phyloP scores from a whole-genome alignment of 2,888 invertebrate genomes.

The Lissonota sp. region DNA sequence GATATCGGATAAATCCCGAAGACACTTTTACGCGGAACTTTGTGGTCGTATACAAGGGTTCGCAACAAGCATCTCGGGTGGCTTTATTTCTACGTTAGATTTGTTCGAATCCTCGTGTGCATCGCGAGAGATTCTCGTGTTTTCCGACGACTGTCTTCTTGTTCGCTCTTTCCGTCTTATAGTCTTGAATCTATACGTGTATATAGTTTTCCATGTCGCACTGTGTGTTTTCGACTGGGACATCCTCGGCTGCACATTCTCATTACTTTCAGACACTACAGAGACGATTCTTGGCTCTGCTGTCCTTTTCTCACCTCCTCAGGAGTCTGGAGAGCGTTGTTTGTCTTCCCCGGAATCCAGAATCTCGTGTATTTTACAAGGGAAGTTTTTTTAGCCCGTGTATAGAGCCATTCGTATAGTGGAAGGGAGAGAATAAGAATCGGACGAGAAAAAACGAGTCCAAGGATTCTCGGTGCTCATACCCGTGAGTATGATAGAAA shows the following conservation, averaged over 20 bases:
- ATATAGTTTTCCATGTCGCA: constrained; percentile 12
- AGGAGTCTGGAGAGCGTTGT: constrained; percentile 35
- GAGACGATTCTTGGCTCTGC: constrained; percentile 30
- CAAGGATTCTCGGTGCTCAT: constrained; percentile 24
- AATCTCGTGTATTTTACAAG: constrained; percentile 24
- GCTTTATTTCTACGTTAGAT: constrained; percentile 37
- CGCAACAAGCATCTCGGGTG: constrained; percentile 43
- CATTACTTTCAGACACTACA: constrained; percentile 50
- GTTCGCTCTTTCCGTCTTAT: background rate
- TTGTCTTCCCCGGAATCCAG: constrained; percentile 51
- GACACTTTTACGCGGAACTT: background rate
- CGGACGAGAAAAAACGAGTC: constrained; percentile 28
- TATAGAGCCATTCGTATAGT: background rate
- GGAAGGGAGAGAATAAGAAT: constrained; percentile 26
- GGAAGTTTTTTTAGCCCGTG: constrained; percentile 5
- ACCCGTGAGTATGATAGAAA: constrained; percentile 28
- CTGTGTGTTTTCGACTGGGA: constrained; percentile 12
- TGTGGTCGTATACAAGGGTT: background rate
- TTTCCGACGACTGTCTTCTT: background rate
- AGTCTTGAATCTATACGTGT: constrained; percentile 4
- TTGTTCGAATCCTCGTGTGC: constrained; percentile 12
- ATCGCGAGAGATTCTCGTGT: constrained; percentile 38
- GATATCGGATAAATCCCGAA: background rate
- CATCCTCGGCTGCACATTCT: constrained; percentile 56
- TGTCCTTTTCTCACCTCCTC: background rate